phyloP scores from a whole-genome alignment of 2,888 invertebrate genomes.

The Parascotia fuliginaria region DNA sequence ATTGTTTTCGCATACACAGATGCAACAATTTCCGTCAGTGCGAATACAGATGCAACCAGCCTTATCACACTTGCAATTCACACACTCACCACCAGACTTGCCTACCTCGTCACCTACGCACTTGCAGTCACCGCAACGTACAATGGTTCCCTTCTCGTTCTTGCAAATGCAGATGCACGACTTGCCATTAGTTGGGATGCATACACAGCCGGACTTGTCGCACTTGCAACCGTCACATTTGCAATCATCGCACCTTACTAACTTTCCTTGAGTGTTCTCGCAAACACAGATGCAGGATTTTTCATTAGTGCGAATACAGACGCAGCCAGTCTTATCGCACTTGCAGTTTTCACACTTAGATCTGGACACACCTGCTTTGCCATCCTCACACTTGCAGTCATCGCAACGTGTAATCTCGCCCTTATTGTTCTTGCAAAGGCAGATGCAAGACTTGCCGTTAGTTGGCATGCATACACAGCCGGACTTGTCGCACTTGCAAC shows the following conservation, averaged over 20 bases:
- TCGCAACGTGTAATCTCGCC: conserved; percentile 33
- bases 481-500: conserved; percentile 33
- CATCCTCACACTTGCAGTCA: conserved; percentile 34
- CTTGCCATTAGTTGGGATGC: conserved; percentile 39
- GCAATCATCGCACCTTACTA: conserved; percentile 17
- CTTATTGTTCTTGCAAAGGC: conserved; percentile 35
- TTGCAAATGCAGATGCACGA: conserved; percentile 42
- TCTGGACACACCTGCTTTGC: conserved; percentile 16
- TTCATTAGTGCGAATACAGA: conserved; percentile 31
- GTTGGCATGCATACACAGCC: conserved; percentile 36
- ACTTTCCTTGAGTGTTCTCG: background rate
- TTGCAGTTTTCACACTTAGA: conserved; percentile 19
- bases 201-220: conserved; percentile 33
- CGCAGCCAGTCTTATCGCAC: conserved; percentile 10
- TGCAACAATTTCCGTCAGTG: no score
- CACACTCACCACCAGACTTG: conserved; percentile 17
- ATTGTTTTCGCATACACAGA: no score
- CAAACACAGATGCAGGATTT: conserved; percentile 24
- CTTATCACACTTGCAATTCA: conserved; percentile 32
- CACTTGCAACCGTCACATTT: conserved; percentile 21
- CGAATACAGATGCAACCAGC: no score
- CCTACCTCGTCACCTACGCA: conserved; percentile 6
- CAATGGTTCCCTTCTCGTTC: conserved; percentile 29
- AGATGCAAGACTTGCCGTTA: conserved; percentile 40
- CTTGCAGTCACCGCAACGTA: conserved; percentile 20